These are phyloP conservation scores for Rotaria sp. DNA, from an alignment of 2,888 invertebrate genomes.

Conservation along the genomic window DNA sequence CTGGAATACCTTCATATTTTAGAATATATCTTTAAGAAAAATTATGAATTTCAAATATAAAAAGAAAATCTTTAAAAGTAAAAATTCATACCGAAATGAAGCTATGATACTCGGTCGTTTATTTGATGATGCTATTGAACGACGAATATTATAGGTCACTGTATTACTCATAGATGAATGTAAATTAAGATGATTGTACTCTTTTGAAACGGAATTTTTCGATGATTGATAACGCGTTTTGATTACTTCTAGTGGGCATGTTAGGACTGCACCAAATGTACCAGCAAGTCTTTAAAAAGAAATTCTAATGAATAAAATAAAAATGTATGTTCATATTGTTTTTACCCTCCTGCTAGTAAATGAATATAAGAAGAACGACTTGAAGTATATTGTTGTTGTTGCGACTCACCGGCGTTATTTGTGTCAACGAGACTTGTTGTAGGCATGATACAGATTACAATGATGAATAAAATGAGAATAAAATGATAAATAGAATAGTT, in stretches of 20 bases:
- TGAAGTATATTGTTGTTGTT: neutral
- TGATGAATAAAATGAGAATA: neutral
- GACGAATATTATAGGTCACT: neutral
- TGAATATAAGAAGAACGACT: slow-evolving; percentile 27
- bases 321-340: neutral
- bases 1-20: slow-evolving; percentile 81
- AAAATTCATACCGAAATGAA: neutral
- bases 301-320: slow-evolving; percentile 31
- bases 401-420: neutral
- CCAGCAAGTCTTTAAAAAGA: slow-evolving; percentile 70
- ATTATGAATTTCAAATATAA: neutral
- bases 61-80: neutral
- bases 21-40: slow-evolving; percentile 69
- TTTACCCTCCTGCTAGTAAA: slow-evolving; percentile 39
- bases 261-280: slow-evolving; percentile 88
- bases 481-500: neutral
- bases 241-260: slow-evolving; percentile 93
- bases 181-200: neutral
- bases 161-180: neutral
- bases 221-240: slow-evolving; percentile 94
- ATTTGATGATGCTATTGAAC: neutral
- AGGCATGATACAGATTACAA: neutral
- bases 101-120: slow-evolving; percentile 14
- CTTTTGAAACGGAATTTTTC: neutral
- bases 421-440: neutral